Evolutionary conservation across 2,888 invertebrate genomes (phyloP).

Genomic region (Scrobipalpa atriplicella): DNA sequence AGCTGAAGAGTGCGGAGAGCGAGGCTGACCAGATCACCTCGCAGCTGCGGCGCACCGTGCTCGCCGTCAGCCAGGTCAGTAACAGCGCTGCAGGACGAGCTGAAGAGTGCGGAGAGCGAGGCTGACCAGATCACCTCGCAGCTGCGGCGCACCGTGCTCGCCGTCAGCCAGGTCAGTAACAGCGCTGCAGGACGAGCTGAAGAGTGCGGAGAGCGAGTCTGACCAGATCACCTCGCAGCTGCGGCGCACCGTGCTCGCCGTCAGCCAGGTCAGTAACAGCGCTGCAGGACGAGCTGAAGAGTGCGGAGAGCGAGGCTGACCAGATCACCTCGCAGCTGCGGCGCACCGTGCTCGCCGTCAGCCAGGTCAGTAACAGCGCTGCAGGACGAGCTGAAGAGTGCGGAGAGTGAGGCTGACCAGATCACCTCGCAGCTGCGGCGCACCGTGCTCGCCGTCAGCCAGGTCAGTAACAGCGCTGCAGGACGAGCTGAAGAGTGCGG

Average conservation of each 20-base stretch:
- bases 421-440: constrained; percentile 89
- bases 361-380: constrained; percentile 66
- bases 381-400: constrained; percentile 42
- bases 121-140: no score
- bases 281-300: no score
- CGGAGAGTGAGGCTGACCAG: constrained; percentile 84
- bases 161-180: constrained; percentile 75
- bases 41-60: no score
- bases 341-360: constrained; percentile 65
- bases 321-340: no score
- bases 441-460: constrained; percentile 16
- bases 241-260: constrained; percentile 26
- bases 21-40: no score
- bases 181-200: constrained; percentile 61
- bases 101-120: no score
- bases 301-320: no score
- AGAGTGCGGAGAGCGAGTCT: constrained; percentile 67
- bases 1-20: no score
- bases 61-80: no score
- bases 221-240: constrained; percentile 93
- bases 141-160: no score
- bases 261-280: not conserved
- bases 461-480: not conserved
- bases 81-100: no score
- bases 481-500: no score